Base-by-base conservation (phyloP, 1,140 invertebrate genomes). In the Choristoneura fumiferana region DNA sequence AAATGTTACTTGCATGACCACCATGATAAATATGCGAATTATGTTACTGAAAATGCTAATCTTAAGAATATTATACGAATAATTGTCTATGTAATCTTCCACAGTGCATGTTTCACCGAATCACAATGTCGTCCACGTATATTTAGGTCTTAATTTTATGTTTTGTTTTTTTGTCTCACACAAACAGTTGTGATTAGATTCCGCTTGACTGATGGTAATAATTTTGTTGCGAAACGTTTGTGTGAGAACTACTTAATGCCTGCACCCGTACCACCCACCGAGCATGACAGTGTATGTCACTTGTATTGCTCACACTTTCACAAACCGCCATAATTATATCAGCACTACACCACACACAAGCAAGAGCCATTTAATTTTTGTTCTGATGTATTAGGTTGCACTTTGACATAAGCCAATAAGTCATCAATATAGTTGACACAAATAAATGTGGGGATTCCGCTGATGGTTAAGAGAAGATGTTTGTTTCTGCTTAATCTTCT, bases 71-170 rank as follows among this genome's bases (percentile, higher is more conserved):
- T 3, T 9, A 55, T 4, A 53, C 57, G 45, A 65, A 64, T 64
- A 65, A 69, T 69, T 72, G 57, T 60, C 35, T 55, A 60, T 78
- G 43, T 49, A 49, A 72, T 83, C 67, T 72, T 78, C 72, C 81
- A 83, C 85, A 79, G 85, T 85, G 85, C 85, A 88, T 88, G 85
- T 86, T 60, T 79, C 83, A 88, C 85, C 76, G 73, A 80, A 76
- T 84, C 80, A 87, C 78, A 69, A 71, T 76, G 62, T 78, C 67
- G 71, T 74, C 73, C 65, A 67, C 63, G 58, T 66, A 43, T 74
- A 78, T 58, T 78, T 79, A 63, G 67, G 69, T 79, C 68, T 68
- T 63, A 68, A 71, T 79, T 79, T 81, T 80, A 38, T 65, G 18
- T 72, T 67, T 72, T 54, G n/a, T n/a, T 66, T 37, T 73, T 57